phyloP scores from a whole-genome alignment of 2,113 vertebrate species.

The Mionectes macconnelli region DNA sequence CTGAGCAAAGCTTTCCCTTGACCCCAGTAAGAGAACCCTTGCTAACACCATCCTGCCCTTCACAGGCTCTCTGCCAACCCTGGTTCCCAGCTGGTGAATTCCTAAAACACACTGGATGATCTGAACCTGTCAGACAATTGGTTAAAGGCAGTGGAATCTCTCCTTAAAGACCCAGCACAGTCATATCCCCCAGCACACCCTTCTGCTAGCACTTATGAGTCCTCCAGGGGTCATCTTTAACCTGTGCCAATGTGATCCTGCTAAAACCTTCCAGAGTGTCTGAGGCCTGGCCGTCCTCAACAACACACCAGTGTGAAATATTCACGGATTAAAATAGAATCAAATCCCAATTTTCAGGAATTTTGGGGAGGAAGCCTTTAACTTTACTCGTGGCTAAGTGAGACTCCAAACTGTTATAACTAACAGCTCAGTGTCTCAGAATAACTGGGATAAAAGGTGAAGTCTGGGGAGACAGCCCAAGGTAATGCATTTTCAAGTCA shows the following conservation, averaged over 20 bases:
- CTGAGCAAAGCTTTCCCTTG: background rate
- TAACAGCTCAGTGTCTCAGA: background rate
- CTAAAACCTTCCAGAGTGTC: background rate
- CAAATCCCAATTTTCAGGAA: background rate
- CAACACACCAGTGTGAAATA: background rate
- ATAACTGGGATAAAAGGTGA: background rate
- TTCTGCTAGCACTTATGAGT: background rate
- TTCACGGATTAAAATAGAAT: background rate
- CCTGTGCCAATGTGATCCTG: background rate
- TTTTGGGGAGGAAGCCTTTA: background rate
- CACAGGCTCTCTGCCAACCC: background rate
- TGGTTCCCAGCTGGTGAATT: background rate
- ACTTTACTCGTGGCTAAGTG: background rate
- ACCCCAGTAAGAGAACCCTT: background rate
- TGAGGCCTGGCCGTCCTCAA: background rate
- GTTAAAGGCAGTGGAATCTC: background rate
- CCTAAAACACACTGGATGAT: background rate
- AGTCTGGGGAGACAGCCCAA: background rate
- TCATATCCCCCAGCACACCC: background rate
- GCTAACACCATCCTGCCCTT: background rate
- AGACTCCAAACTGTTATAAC: background rate
- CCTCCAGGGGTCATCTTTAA: slow-evolving; percentile 1
- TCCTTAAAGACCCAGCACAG: background rate
- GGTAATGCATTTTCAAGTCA: background rate
- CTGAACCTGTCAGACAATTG: background rate